Evolutionary conservation across 2,113 vertebrate genomes (phyloP), one percentile per base, ranked within the genome.

Genomic region (Patagioenas fasciata): DNA sequence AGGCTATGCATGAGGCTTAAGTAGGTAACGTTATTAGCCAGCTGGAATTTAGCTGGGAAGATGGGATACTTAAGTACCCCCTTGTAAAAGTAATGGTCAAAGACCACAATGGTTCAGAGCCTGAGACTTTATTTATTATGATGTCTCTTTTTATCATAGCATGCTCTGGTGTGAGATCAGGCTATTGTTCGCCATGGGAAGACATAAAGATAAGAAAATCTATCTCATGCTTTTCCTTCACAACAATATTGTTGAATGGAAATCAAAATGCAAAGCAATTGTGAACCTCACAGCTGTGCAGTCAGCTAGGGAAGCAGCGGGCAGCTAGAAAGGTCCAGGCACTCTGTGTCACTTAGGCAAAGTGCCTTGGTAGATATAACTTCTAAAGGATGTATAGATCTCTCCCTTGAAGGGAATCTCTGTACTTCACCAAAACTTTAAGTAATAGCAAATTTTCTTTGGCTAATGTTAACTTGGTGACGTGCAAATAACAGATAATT

Each of bases 241-340:
- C 8, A 53, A 25, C 13, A 40, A 1, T 87, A 17, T 40, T 69
- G 29, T 31, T 70, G 34, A 81, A 18, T 25, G 20, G n/a, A 38
- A 34, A 38, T 32, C 3, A 25, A 66, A 64, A 9, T 64, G 53
- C 23, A 72, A 51, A 69, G 48, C 38, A 79, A 14, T 48, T 91
- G 42, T 21, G 38, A 72, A 31, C 11, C 38, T 54, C 34, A 42
- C 53, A 75, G 77, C 53, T 50, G 3, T 56, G 32, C 48, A 69
- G 38, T 71, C 61, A 48, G 36, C 20, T 57, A 0, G 36, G 53
- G 48, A 90, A 80, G 32, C 0, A 0, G 28, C 15, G 29, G 48
- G 48, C 44, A 72, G 11, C 31, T 71, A 38, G 19, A 81, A 60
- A 71, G 40, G 15, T 51, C 69, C 40, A 71, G 42, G 34, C 29